Percentiles rank a stretch among this genome's conserved stretches.
phyloP scores from a whole-genome alignment of 1,140 invertebrate genomes.

The Drepana arcuata region DNA sequence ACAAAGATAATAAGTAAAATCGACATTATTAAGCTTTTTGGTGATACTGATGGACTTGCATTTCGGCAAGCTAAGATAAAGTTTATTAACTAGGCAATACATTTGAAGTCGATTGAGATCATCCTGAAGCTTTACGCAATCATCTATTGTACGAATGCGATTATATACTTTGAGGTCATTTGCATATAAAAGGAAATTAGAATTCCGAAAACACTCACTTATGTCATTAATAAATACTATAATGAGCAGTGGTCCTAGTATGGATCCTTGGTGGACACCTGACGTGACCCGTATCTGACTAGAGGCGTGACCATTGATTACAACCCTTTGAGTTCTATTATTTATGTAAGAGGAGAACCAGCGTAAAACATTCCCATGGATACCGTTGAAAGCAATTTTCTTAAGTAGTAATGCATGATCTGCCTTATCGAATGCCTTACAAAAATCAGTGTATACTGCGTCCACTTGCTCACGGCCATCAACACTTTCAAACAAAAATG shows the following conservation, averaged over 20 bases:
- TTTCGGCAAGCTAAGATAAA: slow-evolving; percentile 18
- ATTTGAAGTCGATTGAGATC: slow-evolving; percentile 15
- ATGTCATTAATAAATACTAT: slow-evolving; percentile 16
- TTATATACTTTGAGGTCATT: slow-evolving; percentile 20
- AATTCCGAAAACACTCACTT: slow-evolving; percentile 8
- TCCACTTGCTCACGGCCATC: slow-evolving; percentile 22
- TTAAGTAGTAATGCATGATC: slow-evolving; percentile 15
- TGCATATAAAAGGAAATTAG: slow-evolving; percentile 11
- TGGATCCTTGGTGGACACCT: slow-evolving; percentile 5
- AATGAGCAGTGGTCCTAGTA: slow-evolving; percentile 6
- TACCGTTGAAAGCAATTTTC: slow-evolving; percentile 10
- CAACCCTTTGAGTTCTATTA: slow-evolving; percentile 5
- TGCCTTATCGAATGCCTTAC: slow-evolving; percentile 24
- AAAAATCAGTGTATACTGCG: slow-evolving; percentile 29
- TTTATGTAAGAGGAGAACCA: slow-evolving; percentile 19
- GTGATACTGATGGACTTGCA: slow-evolving; percentile 16
- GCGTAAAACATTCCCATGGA: slow-evolving; percentile 8
- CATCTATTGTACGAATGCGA: slow-evolving; percentile 3
- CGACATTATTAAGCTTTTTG: no score
- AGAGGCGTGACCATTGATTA: slow-evolving; percentile 3
- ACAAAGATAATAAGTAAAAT: no score
- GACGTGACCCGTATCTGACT: background rate
- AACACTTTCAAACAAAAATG: slow-evolving; percentile 8
- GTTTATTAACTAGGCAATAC: slow-evolving; percentile 11
- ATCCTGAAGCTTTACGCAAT: slow-evolving; percentile 9